Conservation (phyloP, 1,140 invertebrate genomes). For the Neuroterus valhalla region DNA sequence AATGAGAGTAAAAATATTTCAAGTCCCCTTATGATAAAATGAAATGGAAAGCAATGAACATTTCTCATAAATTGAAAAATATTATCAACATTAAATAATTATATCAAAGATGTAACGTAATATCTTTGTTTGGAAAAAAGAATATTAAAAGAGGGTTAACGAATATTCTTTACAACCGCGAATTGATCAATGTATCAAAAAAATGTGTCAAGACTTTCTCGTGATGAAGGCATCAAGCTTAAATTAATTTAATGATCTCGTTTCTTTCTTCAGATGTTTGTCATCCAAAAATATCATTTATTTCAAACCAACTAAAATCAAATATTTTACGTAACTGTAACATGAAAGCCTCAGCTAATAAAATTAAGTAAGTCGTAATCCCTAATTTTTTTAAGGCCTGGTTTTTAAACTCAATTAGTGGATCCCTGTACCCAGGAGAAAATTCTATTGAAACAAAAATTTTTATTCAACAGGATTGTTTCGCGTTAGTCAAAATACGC, state of each 20-base stretch:
- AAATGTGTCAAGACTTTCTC: neutral
- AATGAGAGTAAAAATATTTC: neutral
- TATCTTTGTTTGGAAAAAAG: neutral
- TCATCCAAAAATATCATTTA: neutral
- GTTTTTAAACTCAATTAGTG: no score
- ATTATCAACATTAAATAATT: neutral
- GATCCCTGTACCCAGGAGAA: no score
- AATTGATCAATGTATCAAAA: neutral
- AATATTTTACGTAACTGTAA: no score
- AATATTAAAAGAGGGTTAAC: no score
- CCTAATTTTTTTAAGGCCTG: no score
- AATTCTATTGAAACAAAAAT: no score
- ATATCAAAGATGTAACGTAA: neutral
- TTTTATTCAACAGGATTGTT: no score
- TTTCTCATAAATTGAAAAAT: neutral
- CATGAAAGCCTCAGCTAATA: no score
- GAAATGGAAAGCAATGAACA: neutral
- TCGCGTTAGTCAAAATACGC: no score
- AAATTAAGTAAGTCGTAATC: no score
- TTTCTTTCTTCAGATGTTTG: neutral
- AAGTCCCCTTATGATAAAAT: neutral
- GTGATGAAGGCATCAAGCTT: neutral
- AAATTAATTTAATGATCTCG: neutral
- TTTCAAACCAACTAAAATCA: neutral
- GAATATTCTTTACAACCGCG: no score